Evolutionary conservation across 2,888 invertebrate species (phyloP).

Genomic region (Anorthoa munda): DNA sequence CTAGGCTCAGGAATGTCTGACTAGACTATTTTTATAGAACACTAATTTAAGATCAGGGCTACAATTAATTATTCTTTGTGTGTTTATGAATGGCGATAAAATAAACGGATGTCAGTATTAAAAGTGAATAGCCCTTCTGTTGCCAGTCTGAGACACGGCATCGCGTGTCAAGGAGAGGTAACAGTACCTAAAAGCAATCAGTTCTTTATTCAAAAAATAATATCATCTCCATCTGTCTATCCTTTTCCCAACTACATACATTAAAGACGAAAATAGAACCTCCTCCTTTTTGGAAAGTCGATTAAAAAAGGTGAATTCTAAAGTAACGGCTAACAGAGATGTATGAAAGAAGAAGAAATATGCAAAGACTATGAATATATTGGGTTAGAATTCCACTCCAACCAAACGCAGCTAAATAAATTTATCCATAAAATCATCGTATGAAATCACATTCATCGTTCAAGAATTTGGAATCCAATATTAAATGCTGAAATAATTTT

Average conservation of each 20-base stretch:
- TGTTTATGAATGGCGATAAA: not conserved
- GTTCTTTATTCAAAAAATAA: not conserved
- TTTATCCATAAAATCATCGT: not conserved
- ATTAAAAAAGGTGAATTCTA: too few species aligned
- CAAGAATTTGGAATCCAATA: not conserved
- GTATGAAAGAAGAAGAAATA: too few species aligned
- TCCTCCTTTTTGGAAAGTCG: too few species aligned
- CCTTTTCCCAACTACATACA: too few species aligned
- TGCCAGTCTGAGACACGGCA: not conserved
- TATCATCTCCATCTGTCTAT: not conserved
- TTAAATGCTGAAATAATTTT: not conserved
- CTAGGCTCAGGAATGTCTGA: constrained; percentile 50
- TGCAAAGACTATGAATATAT: not conserved
- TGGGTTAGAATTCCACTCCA: not conserved
- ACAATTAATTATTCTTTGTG: not conserved
- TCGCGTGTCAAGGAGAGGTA: too few species aligned
- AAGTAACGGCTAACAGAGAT: too few species aligned
- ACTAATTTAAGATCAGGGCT: not conserved
- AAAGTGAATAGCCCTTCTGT: not conserved
- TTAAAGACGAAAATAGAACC: too few species aligned
- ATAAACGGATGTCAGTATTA: not conserved
- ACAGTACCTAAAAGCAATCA: not conserved
- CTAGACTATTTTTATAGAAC: constrained; percentile 25
- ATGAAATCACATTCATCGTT: not conserved
- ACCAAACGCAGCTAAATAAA: not conserved